Conservation (phyloP, 1,140 invertebrate genomes). For the Notospermus geniculatus region DNA sequence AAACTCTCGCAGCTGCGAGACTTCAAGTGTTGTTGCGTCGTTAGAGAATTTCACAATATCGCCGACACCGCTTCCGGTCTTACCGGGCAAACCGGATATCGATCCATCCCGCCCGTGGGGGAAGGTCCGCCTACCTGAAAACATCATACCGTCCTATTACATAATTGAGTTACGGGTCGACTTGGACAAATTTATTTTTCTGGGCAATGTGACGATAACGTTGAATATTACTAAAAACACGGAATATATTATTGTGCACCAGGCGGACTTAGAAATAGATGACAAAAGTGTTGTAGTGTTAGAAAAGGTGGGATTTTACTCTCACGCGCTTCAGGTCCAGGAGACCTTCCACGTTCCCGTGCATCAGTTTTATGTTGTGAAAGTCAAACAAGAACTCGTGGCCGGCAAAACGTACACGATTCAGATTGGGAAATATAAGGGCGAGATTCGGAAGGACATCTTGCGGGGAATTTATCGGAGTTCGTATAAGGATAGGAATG, state of each 20-base stretch:
- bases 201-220: conserved; percentile 30
- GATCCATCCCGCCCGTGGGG: conserved; percentile 21
- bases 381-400: conserved; percentile 22
- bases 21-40: background rate
- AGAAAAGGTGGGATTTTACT: conserved; percentile 7
- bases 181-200: conserved; percentile 27
- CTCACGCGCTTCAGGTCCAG: conserved; percentile 8
- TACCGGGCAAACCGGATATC: conserved; percentile 11
- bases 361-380: conserved; percentile 29
- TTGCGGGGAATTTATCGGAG: conserved; percentile 35
- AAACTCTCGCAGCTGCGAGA: background rate
- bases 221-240: conserved; percentile 23
- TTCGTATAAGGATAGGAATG: conserved; percentile 30
- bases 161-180: conserved; percentile 30
- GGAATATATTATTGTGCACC: conserved; percentile 33
- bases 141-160: conserved; percentile 32
- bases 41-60: background rate
- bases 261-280: conserved; percentile 9
- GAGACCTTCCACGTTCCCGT: conserved; percentile 20
- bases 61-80: background rate
- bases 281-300: conserved; percentile 5
- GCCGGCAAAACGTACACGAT: conserved; percentile 23
- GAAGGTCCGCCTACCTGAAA: conserved; percentile 29
- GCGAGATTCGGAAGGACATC: conserved; percentile 24
- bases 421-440: conserved; percentile 28